A percentile compares a stretch with the other conserved stretches of the same genome.
Evolutionary conservation across 2,888 invertebrate genomes (phyloP).

Genomic region (Microlaimidae sp.): DNA sequence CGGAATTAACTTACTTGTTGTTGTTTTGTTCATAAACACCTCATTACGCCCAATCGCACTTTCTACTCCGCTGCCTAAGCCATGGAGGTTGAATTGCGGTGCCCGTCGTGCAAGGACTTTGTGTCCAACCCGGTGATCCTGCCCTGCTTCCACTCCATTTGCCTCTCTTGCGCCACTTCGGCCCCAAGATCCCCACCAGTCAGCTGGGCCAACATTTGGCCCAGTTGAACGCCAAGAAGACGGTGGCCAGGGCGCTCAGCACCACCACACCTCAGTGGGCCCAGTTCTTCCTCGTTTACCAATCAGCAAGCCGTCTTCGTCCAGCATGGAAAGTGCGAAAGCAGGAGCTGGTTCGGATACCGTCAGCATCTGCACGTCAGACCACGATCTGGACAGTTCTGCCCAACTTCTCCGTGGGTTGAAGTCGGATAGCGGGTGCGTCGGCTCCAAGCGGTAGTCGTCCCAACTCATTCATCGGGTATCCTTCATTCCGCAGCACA

Average conservation of each 20-base stretch:
- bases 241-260: constrained; percentile 38
- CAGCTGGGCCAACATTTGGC: no score
- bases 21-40: no score
- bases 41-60: no score
- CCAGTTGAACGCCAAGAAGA: not conserved
- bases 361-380: constrained; percentile 28
- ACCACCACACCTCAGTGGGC: no score
- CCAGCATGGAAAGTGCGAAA: not conserved
- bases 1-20: no score
- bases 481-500: constrained; percentile 42
- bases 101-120: constrained; percentile 78
- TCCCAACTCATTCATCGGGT: constrained; percentile 74
- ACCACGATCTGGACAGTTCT: constrained; percentile 59
- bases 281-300: not conserved
- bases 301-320: not conserved
- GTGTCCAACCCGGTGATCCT: constrained; percentile 80
- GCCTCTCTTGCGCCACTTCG: constrained; percentile 73
- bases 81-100: constrained; percentile 98
- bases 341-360: constrained; percentile 26
- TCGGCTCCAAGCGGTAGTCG: constrained; percentile 55
- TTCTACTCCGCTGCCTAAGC: no score
- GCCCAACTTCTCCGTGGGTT: constrained; percentile 83
- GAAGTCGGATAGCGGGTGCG: constrained; percentile 93
- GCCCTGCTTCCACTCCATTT: constrained; percentile 66
- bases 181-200: constrained; percentile 54